Percentiles rank a stretch among this genome's conserved stretches.
Conservation (phyloP, 2,113 vertebrate species). For the Sturnus vulgaris region DNA sequence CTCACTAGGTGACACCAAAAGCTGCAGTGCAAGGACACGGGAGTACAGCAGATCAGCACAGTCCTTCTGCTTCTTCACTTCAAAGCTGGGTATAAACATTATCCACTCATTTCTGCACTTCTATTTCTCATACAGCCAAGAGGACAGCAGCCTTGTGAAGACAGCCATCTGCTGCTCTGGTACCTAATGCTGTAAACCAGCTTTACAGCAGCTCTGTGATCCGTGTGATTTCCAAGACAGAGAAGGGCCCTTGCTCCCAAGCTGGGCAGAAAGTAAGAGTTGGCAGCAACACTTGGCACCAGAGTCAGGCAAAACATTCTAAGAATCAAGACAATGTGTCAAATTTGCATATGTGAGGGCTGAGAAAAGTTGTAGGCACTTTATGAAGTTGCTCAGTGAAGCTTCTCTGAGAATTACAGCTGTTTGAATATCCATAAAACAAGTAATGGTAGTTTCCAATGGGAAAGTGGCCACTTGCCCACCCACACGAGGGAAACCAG, state of each 20-base stretch:
- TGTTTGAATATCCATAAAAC: background rate
- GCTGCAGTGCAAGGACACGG: background rate
- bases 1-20: background rate
- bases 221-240: background rate
- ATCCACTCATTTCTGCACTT: background rate
- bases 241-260: background rate
- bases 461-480: background rate
- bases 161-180: background rate
- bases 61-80: background rate
- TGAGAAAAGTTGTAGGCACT: background rate
- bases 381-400: background rate
- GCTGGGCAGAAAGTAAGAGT: background rate
- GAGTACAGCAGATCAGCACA: background rate
- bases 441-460: background rate
- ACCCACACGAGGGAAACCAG: background rate
- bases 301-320: background rate
- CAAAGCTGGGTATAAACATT: background rate
- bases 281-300: constrained; percentile 8
- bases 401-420: background rate
- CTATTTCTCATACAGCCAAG: background rate
- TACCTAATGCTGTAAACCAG: background rate
- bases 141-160: background rate
- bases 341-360: background rate
- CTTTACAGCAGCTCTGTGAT: background rate
- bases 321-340: background rate